These are phyloP conservation scores for Cetonia aurata DNA, from an alignment of 2,888 invertebrate species.

Conservation along the genomic window DNA sequence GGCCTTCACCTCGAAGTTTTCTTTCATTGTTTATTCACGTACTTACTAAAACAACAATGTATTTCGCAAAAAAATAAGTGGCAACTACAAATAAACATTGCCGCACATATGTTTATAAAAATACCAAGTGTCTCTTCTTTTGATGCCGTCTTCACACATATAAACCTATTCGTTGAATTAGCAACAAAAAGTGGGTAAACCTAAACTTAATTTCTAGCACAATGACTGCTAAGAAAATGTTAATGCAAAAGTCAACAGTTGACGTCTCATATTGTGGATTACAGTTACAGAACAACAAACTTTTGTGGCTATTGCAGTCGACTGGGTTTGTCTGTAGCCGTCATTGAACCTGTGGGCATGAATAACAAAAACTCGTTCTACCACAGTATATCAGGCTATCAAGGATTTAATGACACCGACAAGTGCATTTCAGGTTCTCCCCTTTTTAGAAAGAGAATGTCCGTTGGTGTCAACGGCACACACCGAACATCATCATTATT, in stretches of 20 bases:
- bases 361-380: slow-evolving; percentile 33
- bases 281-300: too few relatives aligned
- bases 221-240: not conserved
- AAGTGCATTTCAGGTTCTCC: slow-evolving; percentile 38
- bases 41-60: too few relatives aligned
- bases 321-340: slow-evolving; percentile 26
- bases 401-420: slow-evolving; percentile 41
- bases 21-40: too few relatives aligned
- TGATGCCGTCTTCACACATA: too few relatives aligned
- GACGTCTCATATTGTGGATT: slow-evolving; percentile 1
- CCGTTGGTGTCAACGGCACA: slow-evolving; percentile 4
- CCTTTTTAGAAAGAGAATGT: slow-evolving; percentile 1
- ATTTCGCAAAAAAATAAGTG: too few relatives aligned
- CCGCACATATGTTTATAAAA: too few relatives aligned
- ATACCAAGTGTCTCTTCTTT: too few relatives aligned
- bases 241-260: slow-evolving; percentile 7
- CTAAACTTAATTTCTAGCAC: too few relatives aligned
- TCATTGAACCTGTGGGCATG: slow-evolving; percentile 35
- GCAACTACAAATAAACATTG: too few relatives aligned
- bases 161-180: too few relatives aligned
- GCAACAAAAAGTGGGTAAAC: too few relatives aligned
- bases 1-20: too few relatives aligned
- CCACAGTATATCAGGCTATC: slow-evolving; percentile 18
- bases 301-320: not conserved
- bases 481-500: slow-evolving; percentile 11